phyloP scores from a whole-genome alignment of 2,888 invertebrate genomes.

The Coecobrya sp. region DNA sequence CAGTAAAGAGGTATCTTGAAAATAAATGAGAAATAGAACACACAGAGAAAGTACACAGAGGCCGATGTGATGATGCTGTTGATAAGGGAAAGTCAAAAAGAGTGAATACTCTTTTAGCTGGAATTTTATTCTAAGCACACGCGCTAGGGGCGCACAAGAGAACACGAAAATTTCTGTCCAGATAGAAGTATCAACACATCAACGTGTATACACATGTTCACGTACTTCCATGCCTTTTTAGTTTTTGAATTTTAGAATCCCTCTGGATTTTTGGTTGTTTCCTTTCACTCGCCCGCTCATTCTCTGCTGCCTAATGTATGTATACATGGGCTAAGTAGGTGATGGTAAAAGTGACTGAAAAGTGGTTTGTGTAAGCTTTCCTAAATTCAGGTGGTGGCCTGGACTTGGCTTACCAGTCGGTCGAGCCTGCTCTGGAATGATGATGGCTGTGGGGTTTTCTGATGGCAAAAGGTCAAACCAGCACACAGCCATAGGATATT shows the following conservation, averaged over 20 bases:
- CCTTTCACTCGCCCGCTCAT: not conserved
- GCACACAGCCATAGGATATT: not conserved
- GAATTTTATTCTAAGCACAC: slow-evolving; percentile 17
- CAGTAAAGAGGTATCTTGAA: not conserved
- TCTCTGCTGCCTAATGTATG: too few species aligned
- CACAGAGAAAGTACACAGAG: not conserved
- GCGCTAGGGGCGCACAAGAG: not conserved
- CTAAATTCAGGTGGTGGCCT: not conserved
- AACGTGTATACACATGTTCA: slow-evolving; percentile 2
- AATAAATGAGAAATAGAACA: not conserved
- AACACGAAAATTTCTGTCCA: not conserved
- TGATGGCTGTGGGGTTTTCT: not conserved
- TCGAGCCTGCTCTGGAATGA: not conserved
- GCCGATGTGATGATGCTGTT: not conserved
- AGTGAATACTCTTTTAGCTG: not conserved
- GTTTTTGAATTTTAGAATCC: slow-evolving; percentile 32
- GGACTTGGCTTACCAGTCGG: not conserved
- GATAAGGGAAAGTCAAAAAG: not conserved
- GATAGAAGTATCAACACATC: not conserved
- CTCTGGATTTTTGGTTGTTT: slow-evolving; percentile 48
- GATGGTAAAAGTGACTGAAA: not conserved
- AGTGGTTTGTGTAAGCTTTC: not conserved
- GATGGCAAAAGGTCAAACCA: not conserved
- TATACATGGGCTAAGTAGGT: not conserved
- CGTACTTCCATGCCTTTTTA: slow-evolving; percentile 5